Evolutionary conservation across 2,797 vertebrate genomes (phyloP).

Genomic region (Manis pentadactyla): DNA sequence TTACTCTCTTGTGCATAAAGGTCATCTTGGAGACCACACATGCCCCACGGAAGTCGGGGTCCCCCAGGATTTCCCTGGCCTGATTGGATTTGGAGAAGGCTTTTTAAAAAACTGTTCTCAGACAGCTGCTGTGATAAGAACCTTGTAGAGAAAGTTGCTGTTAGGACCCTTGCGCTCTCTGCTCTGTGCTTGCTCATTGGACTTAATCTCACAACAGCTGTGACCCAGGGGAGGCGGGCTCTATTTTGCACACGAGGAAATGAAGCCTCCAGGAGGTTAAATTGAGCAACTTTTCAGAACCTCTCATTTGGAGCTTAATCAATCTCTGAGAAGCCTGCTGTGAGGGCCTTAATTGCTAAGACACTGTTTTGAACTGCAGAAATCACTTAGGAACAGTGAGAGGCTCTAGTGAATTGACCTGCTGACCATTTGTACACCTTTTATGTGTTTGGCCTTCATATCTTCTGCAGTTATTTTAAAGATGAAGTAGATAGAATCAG

Average conservation of each 20-base stretch:
- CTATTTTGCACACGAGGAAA: neutral
- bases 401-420: accelerated
- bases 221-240: accelerated
- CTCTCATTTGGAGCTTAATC: neutral
- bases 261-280: neutral
- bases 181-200: accelerated
- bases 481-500: neutral
- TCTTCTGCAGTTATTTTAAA: neutral
- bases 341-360: accelerated
- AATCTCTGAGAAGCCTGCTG: neutral
- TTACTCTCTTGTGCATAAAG: neutral
- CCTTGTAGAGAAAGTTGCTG: neutral
- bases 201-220: neutral
- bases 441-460: neutral
- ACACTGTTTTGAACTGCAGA: accelerated
- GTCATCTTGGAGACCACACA: neutral
- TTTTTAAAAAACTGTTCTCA: neutral
- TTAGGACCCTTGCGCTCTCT: neutral
- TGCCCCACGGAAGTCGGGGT: accelerated
- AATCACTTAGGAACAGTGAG: accelerated
- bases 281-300: accelerated
- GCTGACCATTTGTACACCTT: accelerated
- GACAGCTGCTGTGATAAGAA: neutral
- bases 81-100: neutral
- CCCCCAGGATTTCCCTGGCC: neutral